A percentile compares a stretch with the other conserved stretches of the same genome.
Evolutionary conservation across 1,140 invertebrate species (phyloP).

Genomic region (Gyrodactylus bullatarudis): DNA sequence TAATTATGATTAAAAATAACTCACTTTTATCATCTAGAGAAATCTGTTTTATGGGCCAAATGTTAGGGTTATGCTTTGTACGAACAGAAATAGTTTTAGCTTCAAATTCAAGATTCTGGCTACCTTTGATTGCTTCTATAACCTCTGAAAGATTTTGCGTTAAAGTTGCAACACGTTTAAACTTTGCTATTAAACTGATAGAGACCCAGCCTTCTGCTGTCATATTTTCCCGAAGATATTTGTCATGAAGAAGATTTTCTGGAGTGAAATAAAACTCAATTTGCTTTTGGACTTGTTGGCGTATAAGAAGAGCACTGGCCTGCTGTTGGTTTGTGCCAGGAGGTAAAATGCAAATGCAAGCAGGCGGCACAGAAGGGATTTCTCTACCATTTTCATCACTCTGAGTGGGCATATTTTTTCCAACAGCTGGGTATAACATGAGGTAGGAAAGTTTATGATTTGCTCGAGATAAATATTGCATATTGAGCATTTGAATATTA

Average conservation of each 20-base stretch:
- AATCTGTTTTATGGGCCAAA: not conserved
- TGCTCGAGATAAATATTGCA: not conserved
- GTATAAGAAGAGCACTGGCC: not conserved
- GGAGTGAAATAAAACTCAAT: conserved; percentile 86
- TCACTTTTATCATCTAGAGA: not conserved
- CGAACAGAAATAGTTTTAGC: not conserved
- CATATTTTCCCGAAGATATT: conserved; percentile 86
- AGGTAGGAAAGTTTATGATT: not conserved
- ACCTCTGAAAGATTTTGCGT: not conserved
- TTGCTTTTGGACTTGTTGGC: not conserved
- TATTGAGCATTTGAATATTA: too few relatives aligned
- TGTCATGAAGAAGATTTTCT: conserved; percentile 71
- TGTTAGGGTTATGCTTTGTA: not conserved
- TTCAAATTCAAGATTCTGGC: not conserved
- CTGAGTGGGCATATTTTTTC: not conserved
- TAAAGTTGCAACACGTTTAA: conserved; percentile 31
- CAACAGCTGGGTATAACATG: not conserved
- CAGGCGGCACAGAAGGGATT: not conserved
- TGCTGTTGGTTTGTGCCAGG: not conserved
- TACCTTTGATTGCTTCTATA: not conserved
- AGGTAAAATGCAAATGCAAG: not conserved
- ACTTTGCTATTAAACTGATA: conserved; percentile 61
- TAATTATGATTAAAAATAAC: not conserved
- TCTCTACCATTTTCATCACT: not conserved
- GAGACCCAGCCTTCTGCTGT: conserved; percentile 51